Base-by-base conservation (phyloP, 1,140 invertebrate species). In the Drosophila bocki region DNA sequence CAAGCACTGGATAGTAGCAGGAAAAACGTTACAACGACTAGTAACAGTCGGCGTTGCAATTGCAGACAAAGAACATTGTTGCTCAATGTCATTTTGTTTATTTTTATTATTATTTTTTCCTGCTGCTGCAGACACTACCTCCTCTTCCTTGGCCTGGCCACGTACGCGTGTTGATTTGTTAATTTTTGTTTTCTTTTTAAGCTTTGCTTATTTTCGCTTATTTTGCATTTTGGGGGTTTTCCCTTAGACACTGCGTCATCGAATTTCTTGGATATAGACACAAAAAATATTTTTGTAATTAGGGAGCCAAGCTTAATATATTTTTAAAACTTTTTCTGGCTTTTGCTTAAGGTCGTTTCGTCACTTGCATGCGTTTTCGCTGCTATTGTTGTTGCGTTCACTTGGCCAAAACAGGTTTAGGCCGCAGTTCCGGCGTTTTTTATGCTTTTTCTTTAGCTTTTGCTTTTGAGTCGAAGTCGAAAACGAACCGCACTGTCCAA, bases 301-400 rank as follows among this genome's bases (percentile, higher is more conserved):
- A 11, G 8, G 3, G n/a, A 45, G 57, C 35, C 37, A 45, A 78
- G 29, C 61, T 68, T 60, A 32, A 32, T 50, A 32, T 47, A 53
- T 59, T 58, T 44, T 26, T 42, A 29, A 50, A 50, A 29, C 53
- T 48, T 41, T 64, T 63, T 48, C 50, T 75, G 50, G 61, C 75
- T 67, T 69, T 77, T 58, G 67, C 62, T 79, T 88, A 88, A 83
- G 84, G 85, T 78, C 77, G 80, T 87, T 87, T 86, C 83, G 79
- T 82, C 83, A 86, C 80, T 81, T 56, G 85, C 69, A 84, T 84
- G 63, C 65, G 77, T 82, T 80, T 68, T 59, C 53, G 69, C 68
- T 70, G 75, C 44, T 57, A 53, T 61, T 80, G 51, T 83, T 83
- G 57, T 76, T 62, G 70, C 68, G 41, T 51, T 74, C 41, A 41